Evolutionary conservation across 1,140 invertebrate species (phyloP).

Genomic region (Papilio dardanus): DNA sequence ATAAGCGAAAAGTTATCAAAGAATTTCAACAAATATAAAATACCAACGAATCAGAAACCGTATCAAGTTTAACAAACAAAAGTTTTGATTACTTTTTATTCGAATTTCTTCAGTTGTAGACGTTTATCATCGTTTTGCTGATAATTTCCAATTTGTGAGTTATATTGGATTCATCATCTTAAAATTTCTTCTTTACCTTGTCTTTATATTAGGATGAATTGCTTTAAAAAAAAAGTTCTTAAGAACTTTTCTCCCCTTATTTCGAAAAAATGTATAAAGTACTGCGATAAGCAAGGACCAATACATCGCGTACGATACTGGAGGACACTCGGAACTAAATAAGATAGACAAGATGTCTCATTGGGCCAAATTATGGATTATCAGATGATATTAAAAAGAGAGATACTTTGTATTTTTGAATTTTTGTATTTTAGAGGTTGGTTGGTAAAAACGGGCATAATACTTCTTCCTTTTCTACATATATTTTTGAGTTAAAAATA

Average conservation of each 20-base stretch:
- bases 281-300: no score
- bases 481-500: background rate
- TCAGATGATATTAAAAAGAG: no score
- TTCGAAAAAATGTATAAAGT: no score
- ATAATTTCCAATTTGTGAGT: background rate
- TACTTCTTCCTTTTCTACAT: background rate
- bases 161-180: background rate
- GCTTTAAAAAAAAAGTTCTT: background rate
- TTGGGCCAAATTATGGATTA: no score
- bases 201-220: background rate
- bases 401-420: no score
- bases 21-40: background rate
- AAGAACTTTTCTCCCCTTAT: background rate
- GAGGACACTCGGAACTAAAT: no score
- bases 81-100: slow-evolving; percentile 20
- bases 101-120: background rate
- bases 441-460: no score
- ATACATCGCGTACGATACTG: no score
- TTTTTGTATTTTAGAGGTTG: background rate
- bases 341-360: no score
- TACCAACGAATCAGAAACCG: slow-evolving; percentile 2
- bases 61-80: slow-evolving; percentile 12
- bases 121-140: background rate
- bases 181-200: background rate
- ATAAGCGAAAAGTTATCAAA: background rate